Percentiles rank a stretch among this genome's conserved stretches.
phyloP scores from a whole-genome alignment of 2,888 invertebrate species.

The Linyphia triangularis region DNA sequence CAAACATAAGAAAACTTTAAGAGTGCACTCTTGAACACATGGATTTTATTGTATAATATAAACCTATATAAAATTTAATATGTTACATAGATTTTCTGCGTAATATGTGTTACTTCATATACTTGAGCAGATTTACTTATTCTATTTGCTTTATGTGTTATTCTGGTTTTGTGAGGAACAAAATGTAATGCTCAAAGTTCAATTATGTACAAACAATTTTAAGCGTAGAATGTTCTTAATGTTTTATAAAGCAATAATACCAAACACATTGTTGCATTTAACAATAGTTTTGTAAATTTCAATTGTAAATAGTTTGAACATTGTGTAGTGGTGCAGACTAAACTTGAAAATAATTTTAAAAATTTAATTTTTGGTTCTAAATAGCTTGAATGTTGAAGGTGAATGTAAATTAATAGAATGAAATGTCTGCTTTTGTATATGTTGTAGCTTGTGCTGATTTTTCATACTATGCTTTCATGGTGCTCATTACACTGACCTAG shows the following conservation, averaged over 20 bases:
- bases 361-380: neutral
- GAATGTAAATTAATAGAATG: constrained; percentile 41
- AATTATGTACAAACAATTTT: too few species aligned
- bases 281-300: too few species aligned
- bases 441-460: constrained; percentile 54
- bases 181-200: too few species aligned
- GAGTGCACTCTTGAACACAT: constrained; percentile 22
- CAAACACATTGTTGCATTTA: too few species aligned
- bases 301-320: constrained; percentile 25
- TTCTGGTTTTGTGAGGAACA: too few species aligned
- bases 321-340: neutral
- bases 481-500: constrained; percentile 68
- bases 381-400: constrained; percentile 23
- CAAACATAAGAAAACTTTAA: neutral
- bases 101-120: constrained; percentile 37
- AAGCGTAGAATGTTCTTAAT: too few species aligned
- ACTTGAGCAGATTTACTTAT: constrained; percentile 46
- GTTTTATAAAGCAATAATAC: too few species aligned
- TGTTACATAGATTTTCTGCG: neutral
- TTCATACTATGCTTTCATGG: constrained; percentile 56
- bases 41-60: neutral
- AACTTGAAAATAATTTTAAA: too few species aligned
- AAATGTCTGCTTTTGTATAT: constrained; percentile 58
- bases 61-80: neutral
- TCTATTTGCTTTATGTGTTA: too few species aligned